Evolutionary conservation across 2,113 vertebrate genomes (phyloP), one percentile per base, ranked within the genome.

Genomic region (Malurus elegans): DNA sequence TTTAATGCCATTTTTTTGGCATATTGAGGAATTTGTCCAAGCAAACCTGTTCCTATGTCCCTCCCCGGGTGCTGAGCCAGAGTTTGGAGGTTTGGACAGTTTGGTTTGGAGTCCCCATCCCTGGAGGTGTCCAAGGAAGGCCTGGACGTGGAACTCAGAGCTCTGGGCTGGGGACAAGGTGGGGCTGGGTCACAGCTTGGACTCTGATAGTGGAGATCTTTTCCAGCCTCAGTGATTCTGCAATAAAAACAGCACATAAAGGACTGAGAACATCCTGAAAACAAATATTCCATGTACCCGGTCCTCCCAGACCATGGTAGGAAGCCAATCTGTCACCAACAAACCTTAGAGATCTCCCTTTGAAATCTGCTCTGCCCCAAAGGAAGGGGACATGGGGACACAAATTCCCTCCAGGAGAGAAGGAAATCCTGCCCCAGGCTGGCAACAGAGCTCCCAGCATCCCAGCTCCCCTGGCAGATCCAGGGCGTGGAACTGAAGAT

Each of bases 151-250:
- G 36, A 62, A 76, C 45, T 44, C 32, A 32, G 38, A 0, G 53
- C 60, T 6, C n/a, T 67, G 45, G 18, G 19, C 36, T 66, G 45
- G 28, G 0, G 60, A 66, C 0, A 1, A 45, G 32, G 18, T 32
- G 21, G 12, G 42, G 11, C 44, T 18, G 0, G 0, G 17, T 2
- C 28, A 51, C n/a, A 58, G 12, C 2, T 4, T 60, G 53, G 6
- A 14, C 38, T 40, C 38, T 45, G 23, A 45, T 20, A 45, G 8
- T 25, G 61, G 28, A 38, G 24, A 6, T 9, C 16, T 74, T 66
- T 40, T 12, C 61, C 78, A 67, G 4, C 7, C 10, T 60, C n/a
- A 34, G 7, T 18, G 9, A 34, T 60, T 82, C 38, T 31, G 24
- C 40, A 38, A 51, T 12, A 36, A 58, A 67, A 93, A 57, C 6